phyloP scores from a whole-genome alignment of 2,797 vertebrate genomes.

The Aldrovandia affinis region DNA sequence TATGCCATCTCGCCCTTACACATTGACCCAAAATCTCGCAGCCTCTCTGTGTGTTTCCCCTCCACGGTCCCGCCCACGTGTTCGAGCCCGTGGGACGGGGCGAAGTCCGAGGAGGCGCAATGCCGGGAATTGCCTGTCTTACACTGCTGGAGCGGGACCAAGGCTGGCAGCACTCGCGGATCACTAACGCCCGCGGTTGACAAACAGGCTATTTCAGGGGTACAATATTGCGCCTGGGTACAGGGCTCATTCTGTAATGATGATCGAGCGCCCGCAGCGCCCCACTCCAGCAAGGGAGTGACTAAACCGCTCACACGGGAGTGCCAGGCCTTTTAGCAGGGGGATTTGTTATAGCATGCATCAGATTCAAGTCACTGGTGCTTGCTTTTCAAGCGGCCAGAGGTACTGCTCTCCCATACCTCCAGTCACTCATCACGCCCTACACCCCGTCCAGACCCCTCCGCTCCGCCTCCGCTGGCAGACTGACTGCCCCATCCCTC shows the following conservation, averaged over 20 bases:
- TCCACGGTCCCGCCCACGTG: background rate
- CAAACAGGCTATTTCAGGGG: constrained; percentile 11
- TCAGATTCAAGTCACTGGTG: no score
- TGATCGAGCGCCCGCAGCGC: background rate
- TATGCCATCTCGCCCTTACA: background rate
- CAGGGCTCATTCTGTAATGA: background rate
- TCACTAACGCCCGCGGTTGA: constrained; percentile 13
- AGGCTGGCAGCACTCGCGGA: background rate
- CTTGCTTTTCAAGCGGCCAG: no score
- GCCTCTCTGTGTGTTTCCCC: background rate
- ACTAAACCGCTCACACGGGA: background rate
- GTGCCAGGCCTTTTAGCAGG: background rate
- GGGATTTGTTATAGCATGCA: background rate
- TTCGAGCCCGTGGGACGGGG: background rate
- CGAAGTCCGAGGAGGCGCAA: background rate
- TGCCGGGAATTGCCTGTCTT: background rate
- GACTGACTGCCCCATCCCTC: no score
- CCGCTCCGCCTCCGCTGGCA: no score
- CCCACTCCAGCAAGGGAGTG: background rate
- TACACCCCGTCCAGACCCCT: no score
- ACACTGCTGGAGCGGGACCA: background rate
- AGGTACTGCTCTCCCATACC: no score
- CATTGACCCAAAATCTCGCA: background rate
- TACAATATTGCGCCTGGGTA: background rate
- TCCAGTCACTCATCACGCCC: no score